These are phyloP conservation scores for Trichacis sp. DNA, from an alignment of 2,888 invertebrate species.

Conservation along the genomic window DNA sequence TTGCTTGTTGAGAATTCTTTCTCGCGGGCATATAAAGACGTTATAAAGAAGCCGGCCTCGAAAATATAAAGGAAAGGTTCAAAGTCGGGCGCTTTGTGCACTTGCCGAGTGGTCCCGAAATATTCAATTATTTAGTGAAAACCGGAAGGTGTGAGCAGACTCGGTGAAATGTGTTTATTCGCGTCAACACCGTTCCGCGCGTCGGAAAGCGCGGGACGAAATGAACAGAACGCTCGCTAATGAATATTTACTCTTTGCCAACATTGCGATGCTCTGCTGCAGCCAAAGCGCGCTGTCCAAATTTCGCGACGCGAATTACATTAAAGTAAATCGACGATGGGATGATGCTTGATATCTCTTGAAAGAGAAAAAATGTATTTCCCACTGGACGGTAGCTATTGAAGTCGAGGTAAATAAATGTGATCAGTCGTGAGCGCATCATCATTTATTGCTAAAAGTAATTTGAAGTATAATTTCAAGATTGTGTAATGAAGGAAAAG, in stretches of 20 bases:
- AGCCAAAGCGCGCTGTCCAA: slow-evolving; percentile 20
- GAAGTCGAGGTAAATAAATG: too few species aligned
- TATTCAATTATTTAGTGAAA: slow-evolving; percentile 44
- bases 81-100: background rate
- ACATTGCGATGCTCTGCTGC: slow-evolving; percentile 60
- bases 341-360: too few species aligned
- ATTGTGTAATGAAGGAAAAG: too few species aligned
- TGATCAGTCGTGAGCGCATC: too few species aligned
- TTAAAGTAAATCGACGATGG: too few species aligned
- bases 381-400: too few species aligned
- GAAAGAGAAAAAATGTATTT: too few species aligned
- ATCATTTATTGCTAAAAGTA: too few species aligned
- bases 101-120: slow-evolving; percentile 17
- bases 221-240: slow-evolving; percentile 63
- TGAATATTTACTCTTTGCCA: slow-evolving; percentile 68
- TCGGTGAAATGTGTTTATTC: slow-evolving; percentile 59
- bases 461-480: too few species aligned
- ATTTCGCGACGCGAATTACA: slow-evolving; percentile 13
- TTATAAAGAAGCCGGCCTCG: background rate
- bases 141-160: slow-evolving; percentile 58
- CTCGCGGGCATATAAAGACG: background rate
- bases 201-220: slow-evolving; percentile 49
- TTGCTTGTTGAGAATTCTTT: too few species aligned
- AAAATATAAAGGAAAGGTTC: background rate
- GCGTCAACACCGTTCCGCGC: slow-evolving; percentile 56